A percentile compares a stretch with the other conserved stretches of the same genome.
Conservation (phyloP, 2,113 vertebrate species). For the Limnothrissa miodon region DNA sequence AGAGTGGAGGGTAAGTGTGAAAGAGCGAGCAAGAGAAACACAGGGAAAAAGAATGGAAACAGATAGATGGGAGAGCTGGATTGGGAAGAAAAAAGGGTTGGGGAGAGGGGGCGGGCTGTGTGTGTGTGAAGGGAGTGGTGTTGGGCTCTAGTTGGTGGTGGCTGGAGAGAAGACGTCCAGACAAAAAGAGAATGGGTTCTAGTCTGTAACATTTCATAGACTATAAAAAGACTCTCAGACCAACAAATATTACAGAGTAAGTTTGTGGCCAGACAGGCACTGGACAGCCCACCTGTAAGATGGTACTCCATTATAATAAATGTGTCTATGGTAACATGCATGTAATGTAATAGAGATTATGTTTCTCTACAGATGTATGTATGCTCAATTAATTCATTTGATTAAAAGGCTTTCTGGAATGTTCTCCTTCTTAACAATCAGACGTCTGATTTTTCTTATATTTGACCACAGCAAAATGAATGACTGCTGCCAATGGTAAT, state of each 20-base stretch:
- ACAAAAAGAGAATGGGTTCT: neutral
- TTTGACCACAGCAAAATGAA: too few species aligned
- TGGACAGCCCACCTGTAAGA: neutral
- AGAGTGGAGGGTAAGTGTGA: neutral
- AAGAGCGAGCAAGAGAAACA: neutral
- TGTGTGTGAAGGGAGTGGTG: neutral
- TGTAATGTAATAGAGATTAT: too few species aligned
- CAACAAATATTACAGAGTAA: too few species aligned
- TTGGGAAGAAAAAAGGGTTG: neutral
- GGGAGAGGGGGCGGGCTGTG: neutral
- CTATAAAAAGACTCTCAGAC: too few species aligned
- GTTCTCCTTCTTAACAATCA: too few species aligned
- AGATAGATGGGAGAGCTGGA: neutral
- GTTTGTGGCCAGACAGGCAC: neutral
- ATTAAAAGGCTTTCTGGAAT: too few species aligned
- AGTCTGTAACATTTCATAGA: neutral
- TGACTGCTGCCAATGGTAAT: too few species aligned
- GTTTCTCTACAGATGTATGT: too few species aligned
- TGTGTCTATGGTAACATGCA: too few species aligned
- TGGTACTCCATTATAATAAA: neutral
- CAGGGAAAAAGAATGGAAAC: neutral
- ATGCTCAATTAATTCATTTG: too few species aligned
- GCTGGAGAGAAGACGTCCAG: neutral
- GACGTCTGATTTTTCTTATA: too few species aligned
- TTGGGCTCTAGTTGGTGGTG: neutral